Evolutionary conservation across 2,113 vertebrate genomes (phyloP).

Genomic region (Amphiprion percula): DNA sequence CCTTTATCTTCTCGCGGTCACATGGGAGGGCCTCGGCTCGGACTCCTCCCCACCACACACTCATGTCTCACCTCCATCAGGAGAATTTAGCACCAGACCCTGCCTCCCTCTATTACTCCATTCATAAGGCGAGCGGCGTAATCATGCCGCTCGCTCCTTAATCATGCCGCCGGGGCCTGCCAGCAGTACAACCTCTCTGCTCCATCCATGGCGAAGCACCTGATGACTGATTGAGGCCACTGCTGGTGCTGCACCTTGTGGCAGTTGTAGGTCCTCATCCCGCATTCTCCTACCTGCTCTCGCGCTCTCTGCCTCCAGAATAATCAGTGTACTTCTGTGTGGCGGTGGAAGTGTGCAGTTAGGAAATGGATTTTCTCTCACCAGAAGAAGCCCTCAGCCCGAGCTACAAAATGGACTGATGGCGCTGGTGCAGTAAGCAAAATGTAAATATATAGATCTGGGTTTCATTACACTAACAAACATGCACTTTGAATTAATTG

Average conservation of each 20-base stretch:
- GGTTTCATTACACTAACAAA: constrained; percentile 29
- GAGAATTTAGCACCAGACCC: constrained; percentile 64
- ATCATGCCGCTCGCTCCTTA: constrained; percentile 60
- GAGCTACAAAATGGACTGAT: constrained; percentile 16
- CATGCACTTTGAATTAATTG: constrained; percentile 3
- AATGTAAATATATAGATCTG: constrained; percentile 20
- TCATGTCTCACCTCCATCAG: constrained; percentile 64
- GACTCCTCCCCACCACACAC: constrained; percentile 51
- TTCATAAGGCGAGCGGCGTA: constrained; percentile 61
- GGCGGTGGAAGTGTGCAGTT: not conserved
- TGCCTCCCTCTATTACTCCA: constrained; percentile 60
- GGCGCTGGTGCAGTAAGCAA: constrained; percentile 3
- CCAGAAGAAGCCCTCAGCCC: not conserved
- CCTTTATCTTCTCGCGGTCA: constrained; percentile 70
- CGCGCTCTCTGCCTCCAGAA: constrained; percentile 11
- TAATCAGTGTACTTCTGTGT: constrained; percentile 29
- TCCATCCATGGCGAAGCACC: constrained; percentile 33
- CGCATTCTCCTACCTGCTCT: constrained; percentile 19
- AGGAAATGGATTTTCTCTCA: constrained; percentile 41
- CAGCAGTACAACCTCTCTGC: constrained; percentile 44
- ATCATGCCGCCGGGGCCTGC: constrained; percentile 63
- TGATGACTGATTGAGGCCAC: constrained; percentile 73
- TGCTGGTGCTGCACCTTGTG: constrained; percentile 50
- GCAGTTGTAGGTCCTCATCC: constrained; percentile 47
- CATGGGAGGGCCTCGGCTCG: constrained; percentile 33